Conservation (phyloP, 2,113 vertebrate species). For the Hiodon alosoides region DNA sequence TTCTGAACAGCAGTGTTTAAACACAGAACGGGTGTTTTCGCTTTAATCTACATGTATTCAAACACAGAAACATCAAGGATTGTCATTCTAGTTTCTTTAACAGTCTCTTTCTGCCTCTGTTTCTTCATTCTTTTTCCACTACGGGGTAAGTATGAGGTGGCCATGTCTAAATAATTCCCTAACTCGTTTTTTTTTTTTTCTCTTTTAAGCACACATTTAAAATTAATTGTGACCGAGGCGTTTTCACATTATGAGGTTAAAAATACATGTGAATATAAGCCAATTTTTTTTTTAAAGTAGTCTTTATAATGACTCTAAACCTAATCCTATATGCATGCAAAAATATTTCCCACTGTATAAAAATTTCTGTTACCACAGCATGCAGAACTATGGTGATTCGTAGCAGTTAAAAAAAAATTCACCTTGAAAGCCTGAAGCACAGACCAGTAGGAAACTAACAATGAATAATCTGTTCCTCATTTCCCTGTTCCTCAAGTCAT, state of each 20-base stretch:
- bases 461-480: not conserved
- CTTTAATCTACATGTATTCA: not conserved
- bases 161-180: too few species aligned
- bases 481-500: too few species aligned
- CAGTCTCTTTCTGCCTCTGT: not conserved
- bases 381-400: not conserved
- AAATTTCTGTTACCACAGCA: not conserved
- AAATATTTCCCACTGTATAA: not conserved
- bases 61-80: not conserved
- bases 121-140: not conserved
- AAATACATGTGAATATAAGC: not conserved
- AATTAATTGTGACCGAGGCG: too few species aligned
- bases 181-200: not conserved
- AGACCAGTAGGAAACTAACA: not conserved
- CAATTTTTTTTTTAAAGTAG: not conserved
- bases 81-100: not conserved
- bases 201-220: not conserved
- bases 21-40: conserved; percentile 18
- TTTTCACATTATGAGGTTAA: not conserved
- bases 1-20: conserved; percentile 26
- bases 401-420: too few species aligned
- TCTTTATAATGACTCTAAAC: not conserved
- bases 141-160: too few species aligned
- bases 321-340: not conserved
- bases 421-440: not conserved